These are phyloP conservation scores for Phasianus colchicus DNA, from an alignment of 2,113 vertebrate species.

Conservation along the genomic window DNA sequence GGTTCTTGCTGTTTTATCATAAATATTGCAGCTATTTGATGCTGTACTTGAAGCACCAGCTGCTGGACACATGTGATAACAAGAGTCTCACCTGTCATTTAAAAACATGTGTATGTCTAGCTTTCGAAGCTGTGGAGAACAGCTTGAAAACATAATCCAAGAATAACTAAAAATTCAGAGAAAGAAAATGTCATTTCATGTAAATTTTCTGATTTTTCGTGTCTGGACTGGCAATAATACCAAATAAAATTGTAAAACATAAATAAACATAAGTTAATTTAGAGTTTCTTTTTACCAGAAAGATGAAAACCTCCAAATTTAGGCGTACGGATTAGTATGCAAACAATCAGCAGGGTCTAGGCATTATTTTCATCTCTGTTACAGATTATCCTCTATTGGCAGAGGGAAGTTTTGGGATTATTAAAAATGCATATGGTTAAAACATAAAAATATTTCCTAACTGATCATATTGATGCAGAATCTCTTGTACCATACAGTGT, in stretches of 20 bases:
- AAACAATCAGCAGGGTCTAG: constrained; percentile 51
- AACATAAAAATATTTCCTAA: constrained; percentile 71
- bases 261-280: constrained; percentile 54
- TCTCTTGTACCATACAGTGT: constrained; percentile 74
- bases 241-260: constrained; percentile 17
- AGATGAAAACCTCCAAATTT: constrained; percentile 43
- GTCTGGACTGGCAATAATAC: neutral
- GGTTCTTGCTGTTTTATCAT: constrained; percentile 18
- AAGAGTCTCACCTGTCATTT: constrained; percentile 61
- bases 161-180: neutral
- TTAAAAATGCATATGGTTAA: constrained; percentile 78
- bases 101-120: constrained; percentile 32
- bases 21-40: constrained; percentile 40
- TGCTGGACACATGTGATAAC: constrained; percentile 61
- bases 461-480: constrained; percentile 73
- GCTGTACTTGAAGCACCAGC: constrained; percentile 48
- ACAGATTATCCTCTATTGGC: constrained; percentile 66
- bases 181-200: neutral
- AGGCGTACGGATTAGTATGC: constrained; percentile 39
- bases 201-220: neutral
- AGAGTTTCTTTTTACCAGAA: constrained; percentile 27
- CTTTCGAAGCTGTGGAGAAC: constrained; percentile 13
- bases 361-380: constrained; percentile 66
- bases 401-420: constrained; percentile 65
- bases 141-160: neutral